Percentiles rank a stretch among this genome's conserved stretches.
Evolutionary conservation across 2,113 vertebrate genomes (phyloP).

Genomic region (Stigmatopora argus): DNA sequence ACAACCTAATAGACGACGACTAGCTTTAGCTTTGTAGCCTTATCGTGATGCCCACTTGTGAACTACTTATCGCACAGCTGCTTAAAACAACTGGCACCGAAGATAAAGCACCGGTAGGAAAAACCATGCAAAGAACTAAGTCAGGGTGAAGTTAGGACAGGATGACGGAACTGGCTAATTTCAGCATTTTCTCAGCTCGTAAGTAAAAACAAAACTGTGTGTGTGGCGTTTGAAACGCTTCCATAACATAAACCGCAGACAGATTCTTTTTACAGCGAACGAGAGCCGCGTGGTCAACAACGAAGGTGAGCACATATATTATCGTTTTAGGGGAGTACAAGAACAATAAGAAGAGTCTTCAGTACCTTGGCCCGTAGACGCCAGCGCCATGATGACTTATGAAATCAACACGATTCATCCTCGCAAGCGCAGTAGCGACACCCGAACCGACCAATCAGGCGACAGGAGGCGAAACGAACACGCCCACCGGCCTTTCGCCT

Average conservation of each 20-base stretch:
- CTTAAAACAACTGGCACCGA: not conserved
- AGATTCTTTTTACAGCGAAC: not conserved
- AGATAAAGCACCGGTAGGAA: slow-evolving; percentile 22
- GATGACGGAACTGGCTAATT: not conserved
- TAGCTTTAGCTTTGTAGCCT: slow-evolving; percentile 29
- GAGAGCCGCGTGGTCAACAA: not conserved
- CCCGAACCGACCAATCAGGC: slow-evolving; percentile 52
- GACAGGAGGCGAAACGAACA: not conserved
- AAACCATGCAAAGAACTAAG: not conserved
- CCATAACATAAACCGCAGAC: slow-evolving; percentile 3
- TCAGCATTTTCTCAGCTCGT: not conserved
- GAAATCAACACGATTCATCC: slow-evolving; percentile 65
- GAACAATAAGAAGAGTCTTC: slow-evolving; percentile 16
- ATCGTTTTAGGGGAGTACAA: not conserved
- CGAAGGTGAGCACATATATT: not conserved
- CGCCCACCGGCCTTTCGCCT: slow-evolving; percentile 23
- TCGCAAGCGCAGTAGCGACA: slow-evolving; percentile 13
- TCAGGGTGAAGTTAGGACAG: not conserved
- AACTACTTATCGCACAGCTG: slow-evolving; percentile 39
- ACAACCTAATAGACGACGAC: slow-evolving; percentile 1
- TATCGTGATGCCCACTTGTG: slow-evolving; percentile 45
- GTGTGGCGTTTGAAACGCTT: slow-evolving; percentile 12
- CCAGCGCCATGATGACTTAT: slow-evolving; percentile 75
- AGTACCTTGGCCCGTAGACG: slow-evolving; percentile 65
- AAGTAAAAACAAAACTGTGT: slow-evolving; percentile 12